Evolutionary conservation across 2,113 vertebrate genomes (phyloP), one percentile per base, ranked within the genome.

Genomic region (Silurus asotus): DNA sequence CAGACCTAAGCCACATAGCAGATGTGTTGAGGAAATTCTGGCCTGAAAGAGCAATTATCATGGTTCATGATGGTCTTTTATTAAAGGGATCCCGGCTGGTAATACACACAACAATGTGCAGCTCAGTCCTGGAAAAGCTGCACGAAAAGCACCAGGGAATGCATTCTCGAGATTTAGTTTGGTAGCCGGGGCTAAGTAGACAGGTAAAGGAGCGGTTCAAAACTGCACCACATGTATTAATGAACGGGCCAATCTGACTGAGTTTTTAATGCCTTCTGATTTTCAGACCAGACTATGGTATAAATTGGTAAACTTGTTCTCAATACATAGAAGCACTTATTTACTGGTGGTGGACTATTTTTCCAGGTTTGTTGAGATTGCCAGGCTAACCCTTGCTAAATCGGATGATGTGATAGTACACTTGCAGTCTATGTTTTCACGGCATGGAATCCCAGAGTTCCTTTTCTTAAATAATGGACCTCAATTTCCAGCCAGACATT

Each of bases 391-490:
- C 0, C 20, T 17, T 2, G 10, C 8, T 2, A n/a, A 3, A n/a
- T 64, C 23, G 4, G 62, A 9, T 3, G 62, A 64, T 4, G 62
- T 64, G 3, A n/a, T n/a, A 9, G 62, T 64, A 9, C 62, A 64
- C 3, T 1, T 64, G 2, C n/a, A 64, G 10, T 64, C 62, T 17
- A 23, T 64, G 7, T 64, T 64, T 4, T n/a, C 23, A 3, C 2
- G 23, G 8, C 62, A 64, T 10, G 62, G 23, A 0, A 64, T 64
- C 23, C 78, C 8, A 78, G 28, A 80, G 74, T 55, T 0, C 59
- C 82, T 85, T 28, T 6, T 37, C 6, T 15, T 20, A 8, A 25
- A 53, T 23, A 86, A 88, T 14, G 87, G 25, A 10, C 65, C 84
- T 74, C 64, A 74, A 9, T 86, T 86, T 83, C 84, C 0, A 51